Evolutionary conservation across 1,140 invertebrate genomes (phyloP).

Genomic region (Phymastichus coffea): DNA sequence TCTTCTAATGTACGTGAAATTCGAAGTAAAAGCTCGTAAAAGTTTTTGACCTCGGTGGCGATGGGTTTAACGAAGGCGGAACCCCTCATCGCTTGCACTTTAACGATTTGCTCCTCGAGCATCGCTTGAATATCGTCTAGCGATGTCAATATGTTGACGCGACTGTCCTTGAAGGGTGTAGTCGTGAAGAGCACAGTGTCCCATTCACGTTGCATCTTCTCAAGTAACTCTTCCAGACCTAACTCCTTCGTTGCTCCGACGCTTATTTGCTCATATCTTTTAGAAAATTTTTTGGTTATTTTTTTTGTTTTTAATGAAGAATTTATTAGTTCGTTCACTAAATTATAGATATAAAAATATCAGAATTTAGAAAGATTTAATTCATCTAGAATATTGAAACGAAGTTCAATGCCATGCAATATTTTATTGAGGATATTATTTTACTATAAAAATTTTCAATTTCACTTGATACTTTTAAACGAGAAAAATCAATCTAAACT

Average conservation of each 20-base stretch:
- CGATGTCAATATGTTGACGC: conserved; percentile 74
- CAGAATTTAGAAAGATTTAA: too few relatives aligned
- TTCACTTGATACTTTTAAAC: too few relatives aligned
- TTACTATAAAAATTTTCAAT: too few relatives aligned
- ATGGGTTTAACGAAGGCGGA: conserved; percentile 91
- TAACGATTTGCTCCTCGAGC: conserved; percentile 87
- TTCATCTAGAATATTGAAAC: too few relatives aligned
- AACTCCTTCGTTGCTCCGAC: conserved; percentile 87
- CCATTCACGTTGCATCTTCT: conserved; percentile 88
- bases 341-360: too few relatives aligned
- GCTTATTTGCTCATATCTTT: conserved; percentile 77
- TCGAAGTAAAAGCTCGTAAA: conserved; percentile 78
- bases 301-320: background rate
- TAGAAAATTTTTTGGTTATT: conserved; percentile 3
- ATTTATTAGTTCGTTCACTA: too few relatives aligned
- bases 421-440: too few relatives aligned
- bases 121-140: conserved; percentile 84
- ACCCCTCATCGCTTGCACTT: conserved; percentile 85
- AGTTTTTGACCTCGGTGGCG: conserved; percentile 74
- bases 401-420: too few relatives aligned
- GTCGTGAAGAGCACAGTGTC: conserved; percentile 72
- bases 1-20: conserved; percentile 81
- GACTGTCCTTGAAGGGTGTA: conserved; percentile 76
- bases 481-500: conserved; percentile 10
- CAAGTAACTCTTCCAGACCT: conserved; percentile 74